Base-by-base conservation (phyloP, 2,113 vertebrate species). In the Capreolus pygargus region DNA sequence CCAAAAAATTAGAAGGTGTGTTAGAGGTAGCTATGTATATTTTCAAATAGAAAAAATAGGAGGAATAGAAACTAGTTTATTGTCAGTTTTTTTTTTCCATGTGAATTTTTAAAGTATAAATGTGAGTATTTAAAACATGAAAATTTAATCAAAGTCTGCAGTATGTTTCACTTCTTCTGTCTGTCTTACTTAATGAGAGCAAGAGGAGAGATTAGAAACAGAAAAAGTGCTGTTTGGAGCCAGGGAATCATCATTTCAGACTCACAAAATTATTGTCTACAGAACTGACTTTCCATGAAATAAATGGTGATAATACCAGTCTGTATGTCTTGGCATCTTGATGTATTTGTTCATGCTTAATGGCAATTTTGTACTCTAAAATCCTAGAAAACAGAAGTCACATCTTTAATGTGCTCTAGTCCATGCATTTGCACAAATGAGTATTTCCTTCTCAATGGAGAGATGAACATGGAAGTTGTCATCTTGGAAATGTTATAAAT, bases 1-100 rank as follows among this genome's bases (percentile, higher is more conserved):
- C 28, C 57, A 79, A 67, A 81, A 55, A 47, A 28, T 21, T 81
- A 55, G 54, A 79, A 61, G 13, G 3, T 11, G 45, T 55, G 97
- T 99, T 99, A 98, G 98, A 99, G 98, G 98, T 98, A 99, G 97
- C 98, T 98, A 98, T 98, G 97, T 98, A 98, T 98, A 98, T 98
- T 98, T 98, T 98, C 98, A 98, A 98, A 97, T 98, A 96, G 97
- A 98, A 98, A 81, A 98, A 98, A 93, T 45, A n/a, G 43, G 52
- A 15, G 15, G 9, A 70, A 21, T 47, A 45, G 33, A 86, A 74
- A 58, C 45, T 30, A 76, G 61, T 25, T 60, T 70, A 36, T 58
- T 74, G 11, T 16, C 30, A 76, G 4, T 17, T 27, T 74, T 76
- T 14, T 78, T 67, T 67, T 70, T n/a, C 70, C 39, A 30, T 50